Base-by-base conservation (phyloP, 2,888 invertebrate species). In the Papilio gigon region DNA sequence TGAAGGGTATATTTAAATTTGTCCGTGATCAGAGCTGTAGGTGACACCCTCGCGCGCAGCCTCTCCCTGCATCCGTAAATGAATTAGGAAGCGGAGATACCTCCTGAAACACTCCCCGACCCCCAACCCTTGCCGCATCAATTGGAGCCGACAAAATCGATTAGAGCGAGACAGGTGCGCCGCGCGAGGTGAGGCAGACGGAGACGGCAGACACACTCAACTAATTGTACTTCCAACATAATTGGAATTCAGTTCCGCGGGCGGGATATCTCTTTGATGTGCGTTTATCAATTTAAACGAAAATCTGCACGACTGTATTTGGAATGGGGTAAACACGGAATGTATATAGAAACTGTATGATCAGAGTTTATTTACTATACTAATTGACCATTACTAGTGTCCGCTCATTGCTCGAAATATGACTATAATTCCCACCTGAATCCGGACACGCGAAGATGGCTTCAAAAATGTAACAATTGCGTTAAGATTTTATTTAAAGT, bases 111-210 rank as follows among this genome's bases (percentile, higher is more conserved):
- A 17, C 17, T 9, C 8, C 59, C 22, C 42, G 5, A 30, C 30
- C 56, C 56, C 22, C 30, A 56, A 33, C 33, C 58, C 58, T 33
- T 35, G 14, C 58, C 58, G 8, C 35, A 30, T 17, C 63, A 33
- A 47, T 63, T 47, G 30, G 37, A 64, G 25, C 50, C 50, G 63
- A 37, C 50, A 35, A 50, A 64, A 50, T 64, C 63, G 63, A 64
- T 64, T 50, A 50, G 37, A 64, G 4, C n/a, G 61, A 44, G 61
- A 35, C 37, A 22, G 63, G 27, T 33, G 27, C 17, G 22, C 37
- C n/a, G 17, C 0, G 11, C 30, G 11, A 12, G 12, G 30, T 14
- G 25, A 5, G 5, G n/a, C 1, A 33, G 63, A 64, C n/a, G n/a
- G 63, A 22, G 50, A 50, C 5, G 14, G 37, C 12, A 17, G 8